Percentiles rank a stretch among this genome's conserved stretches.
Conservation (phyloP, 2,797 vertebrate species). For the Acomys russatus region DNA sequence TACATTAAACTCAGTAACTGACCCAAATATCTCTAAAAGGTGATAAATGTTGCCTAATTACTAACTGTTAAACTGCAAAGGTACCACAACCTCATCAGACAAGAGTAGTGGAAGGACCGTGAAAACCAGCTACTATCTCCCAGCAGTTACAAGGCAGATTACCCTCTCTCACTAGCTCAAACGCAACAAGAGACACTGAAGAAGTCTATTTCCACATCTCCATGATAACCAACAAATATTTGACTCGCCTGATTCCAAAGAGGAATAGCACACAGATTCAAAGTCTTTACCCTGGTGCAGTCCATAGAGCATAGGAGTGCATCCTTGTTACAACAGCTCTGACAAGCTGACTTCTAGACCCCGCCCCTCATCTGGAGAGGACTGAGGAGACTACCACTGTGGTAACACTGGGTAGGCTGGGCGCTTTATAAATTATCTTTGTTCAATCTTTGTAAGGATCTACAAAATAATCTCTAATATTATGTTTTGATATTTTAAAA, state of each 20-base stretch:
- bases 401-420: not conserved
- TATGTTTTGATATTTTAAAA: not conserved
- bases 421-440: not conserved
- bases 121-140: not conserved
- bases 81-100: not conserved
- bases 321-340: not conserved
- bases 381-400: not conserved
- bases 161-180: not conserved
- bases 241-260: not conserved
- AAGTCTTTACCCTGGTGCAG: not conserved
- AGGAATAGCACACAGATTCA: constrained; percentile 15
- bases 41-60: not conserved
- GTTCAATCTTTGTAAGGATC: not conserved
- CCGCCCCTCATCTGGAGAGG: not conserved
- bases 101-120: not conserved
- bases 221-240: not conserved
- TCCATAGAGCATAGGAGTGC: not conserved
- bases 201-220: not conserved
- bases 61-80: not conserved
- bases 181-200: not conserved
- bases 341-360: not conserved
- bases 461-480: not conserved
- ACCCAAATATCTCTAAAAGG: constrained; percentile 19
- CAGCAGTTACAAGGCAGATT: not conserved
- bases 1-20: constrained; percentile 17